phyloP scores from a whole-genome alignment of 2,113 vertebrate genomes.

The Sphyrna mokarran region DNA sequence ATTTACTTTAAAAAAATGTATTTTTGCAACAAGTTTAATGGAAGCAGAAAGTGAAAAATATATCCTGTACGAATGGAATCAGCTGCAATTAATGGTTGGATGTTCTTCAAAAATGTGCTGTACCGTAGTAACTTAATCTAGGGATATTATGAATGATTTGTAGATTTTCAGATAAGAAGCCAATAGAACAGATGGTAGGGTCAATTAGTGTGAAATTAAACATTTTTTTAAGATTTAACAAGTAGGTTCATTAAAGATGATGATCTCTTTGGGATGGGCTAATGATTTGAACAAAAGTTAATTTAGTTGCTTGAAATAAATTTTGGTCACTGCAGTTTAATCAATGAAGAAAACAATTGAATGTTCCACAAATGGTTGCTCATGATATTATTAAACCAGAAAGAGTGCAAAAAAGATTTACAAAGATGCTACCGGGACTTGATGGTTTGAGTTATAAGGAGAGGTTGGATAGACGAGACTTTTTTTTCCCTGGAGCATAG shows the following conservation, averaged over 20 bases:
- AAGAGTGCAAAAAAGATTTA: too few species aligned
- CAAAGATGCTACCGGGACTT: too few species aligned
- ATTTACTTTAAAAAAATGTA: not conserved
- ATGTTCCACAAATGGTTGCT: not conserved
- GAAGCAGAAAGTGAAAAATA: not conserved
- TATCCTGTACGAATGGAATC: not conserved
- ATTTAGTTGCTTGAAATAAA: not conserved
- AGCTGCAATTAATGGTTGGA: not conserved
- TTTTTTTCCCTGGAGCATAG: too few species aligned
- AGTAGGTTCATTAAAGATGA: not conserved
- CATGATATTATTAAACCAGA: too few species aligned
- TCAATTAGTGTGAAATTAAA: not conserved
- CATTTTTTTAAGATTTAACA: not conserved
- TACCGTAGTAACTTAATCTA: not conserved
- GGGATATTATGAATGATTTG: not conserved
- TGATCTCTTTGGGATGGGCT: not conserved
- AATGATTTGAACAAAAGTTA: not conserved
- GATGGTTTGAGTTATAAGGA: too few species aligned
- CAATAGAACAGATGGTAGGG: not conserved
- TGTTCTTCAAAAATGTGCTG: conserved; percentile 4
- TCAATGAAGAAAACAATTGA: not conserved
- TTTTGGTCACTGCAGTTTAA: not conserved
- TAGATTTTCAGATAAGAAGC: not conserved
- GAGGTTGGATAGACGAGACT: too few species aligned
- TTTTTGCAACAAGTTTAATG: not conserved